Evolutionary conservation across 2,113 vertebrate genomes (phyloP).

Genomic region (Dicerorhinus sumatrensis): DNA sequence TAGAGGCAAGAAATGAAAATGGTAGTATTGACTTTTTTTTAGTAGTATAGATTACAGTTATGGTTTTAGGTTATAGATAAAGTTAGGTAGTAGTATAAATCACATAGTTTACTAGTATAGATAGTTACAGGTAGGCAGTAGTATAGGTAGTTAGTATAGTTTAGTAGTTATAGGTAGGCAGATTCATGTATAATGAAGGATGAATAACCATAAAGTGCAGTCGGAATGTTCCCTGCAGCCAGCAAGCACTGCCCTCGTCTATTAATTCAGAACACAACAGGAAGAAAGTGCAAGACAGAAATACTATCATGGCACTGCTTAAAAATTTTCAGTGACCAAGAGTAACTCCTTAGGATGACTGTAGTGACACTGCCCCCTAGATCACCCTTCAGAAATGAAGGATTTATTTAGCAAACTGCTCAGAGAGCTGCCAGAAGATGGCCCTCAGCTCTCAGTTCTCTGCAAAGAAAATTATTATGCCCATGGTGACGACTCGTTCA

Average conservation of each 20-base stretch:
- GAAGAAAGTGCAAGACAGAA: not conserved
- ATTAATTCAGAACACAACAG: not conserved
- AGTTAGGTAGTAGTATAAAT: not conserved
- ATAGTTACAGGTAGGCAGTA: not conserved
- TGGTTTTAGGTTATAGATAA: not conserved
- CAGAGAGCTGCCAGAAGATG: not conserved
- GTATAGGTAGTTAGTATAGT: not conserved
- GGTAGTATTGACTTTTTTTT: not conserved
- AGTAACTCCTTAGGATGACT: not conserved
- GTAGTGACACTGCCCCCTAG: not conserved
- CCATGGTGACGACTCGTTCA: not conserved
- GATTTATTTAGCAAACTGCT: not conserved
- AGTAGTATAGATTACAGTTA: not conserved
- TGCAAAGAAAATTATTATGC: not conserved
- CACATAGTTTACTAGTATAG: not conserved
- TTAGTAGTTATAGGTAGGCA: not conserved
- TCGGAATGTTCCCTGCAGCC: not conserved
- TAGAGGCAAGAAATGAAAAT: not conserved
- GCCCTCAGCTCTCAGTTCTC: not conserved
- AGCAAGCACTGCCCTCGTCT: not conserved
- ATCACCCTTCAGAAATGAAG: not conserved
- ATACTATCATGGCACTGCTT: not conserved
- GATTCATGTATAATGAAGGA: not conserved
- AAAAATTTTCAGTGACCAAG: not conserved
- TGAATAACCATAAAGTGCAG: not conserved